Base-by-base conservation (phyloP, 2,888 invertebrate genomes). In the Chloroclysta siterata region DNA sequence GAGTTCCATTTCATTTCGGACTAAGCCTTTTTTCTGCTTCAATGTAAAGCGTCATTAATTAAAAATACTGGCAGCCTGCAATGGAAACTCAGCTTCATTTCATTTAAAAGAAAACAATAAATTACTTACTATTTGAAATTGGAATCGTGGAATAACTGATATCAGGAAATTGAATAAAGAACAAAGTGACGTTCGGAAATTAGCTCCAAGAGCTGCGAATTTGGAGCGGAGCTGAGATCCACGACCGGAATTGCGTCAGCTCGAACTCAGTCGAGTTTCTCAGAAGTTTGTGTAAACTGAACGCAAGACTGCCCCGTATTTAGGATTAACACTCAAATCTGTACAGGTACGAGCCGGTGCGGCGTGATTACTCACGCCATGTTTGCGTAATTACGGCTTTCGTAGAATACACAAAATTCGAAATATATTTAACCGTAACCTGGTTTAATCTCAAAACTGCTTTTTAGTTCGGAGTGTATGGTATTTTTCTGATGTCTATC, bases 91-190 rank as follows among this genome's bases (percentile, higher is more conserved):
- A 62, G 63, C 41, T 48, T 66, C 69, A 71, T 61, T 55, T 81
- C 73, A 80, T 81, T 79, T 74, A 36, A 77, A 77, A 76, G 72
- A 69, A 71, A 78, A 74, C 74, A 77, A 76, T 78, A 73, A 75
- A 65, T 72, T 73, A 72, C 70, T 76, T 74, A 72, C 70, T 76
- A 80, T 79, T 78, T 76, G 70, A 81, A 83, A 83, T 84, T 83
- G 79, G 80, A 81, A 78, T 66, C 76, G 76, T 73, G 77, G 79
- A 81, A 84, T 78, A 78, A 78, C 78, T 85, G 80, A 85, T 86
- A 88, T 85, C 91, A 65, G 92, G 92, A 93, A 91, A 93, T 93
- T 91, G 89, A 92, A 91, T 92, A 89, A 89, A 91, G 90, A 90
- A 90, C 87, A 88, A 90, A 90, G 90, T 90, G 90, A 84, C 89